Evolutionary conservation across 1,140 invertebrate genomes (phyloP).

Genomic region (Megalonaias nervosa): DNA sequence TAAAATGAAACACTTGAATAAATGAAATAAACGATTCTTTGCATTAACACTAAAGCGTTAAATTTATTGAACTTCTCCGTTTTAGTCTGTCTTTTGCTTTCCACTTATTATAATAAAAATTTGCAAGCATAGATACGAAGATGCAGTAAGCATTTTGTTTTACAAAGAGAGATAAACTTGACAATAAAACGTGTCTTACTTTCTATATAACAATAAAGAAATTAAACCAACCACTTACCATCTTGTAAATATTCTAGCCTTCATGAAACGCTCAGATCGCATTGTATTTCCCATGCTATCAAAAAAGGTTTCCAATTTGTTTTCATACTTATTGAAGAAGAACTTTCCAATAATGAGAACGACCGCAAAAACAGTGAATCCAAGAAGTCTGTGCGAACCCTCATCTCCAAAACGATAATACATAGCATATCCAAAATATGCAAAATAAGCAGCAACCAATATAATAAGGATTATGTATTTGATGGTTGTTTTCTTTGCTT

Average conservation of each 20-base stretch:
- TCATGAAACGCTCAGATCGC: background rate
- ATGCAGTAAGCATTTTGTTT: too few species aligned
- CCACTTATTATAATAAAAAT: too few species aligned
- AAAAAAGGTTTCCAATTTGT: conserved; percentile 5
- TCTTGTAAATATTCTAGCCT: conserved; percentile 5
- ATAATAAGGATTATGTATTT: too few species aligned
- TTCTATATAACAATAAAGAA: background rate
- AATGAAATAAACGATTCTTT: too few species aligned
- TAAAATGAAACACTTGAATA: too few species aligned
- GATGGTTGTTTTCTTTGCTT: too few species aligned
- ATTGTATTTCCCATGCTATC: background rate
- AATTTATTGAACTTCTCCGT: too few species aligned
- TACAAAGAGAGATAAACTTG: background rate
- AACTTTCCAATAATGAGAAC: conserved; percentile 19
- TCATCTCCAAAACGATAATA: conserved; percentile 55
- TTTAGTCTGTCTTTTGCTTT: too few species aligned
- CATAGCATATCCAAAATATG: conserved; percentile 27
- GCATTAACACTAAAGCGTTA: too few species aligned
- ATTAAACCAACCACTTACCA: conserved; percentile 7
- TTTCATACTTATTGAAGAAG: conserved; percentile 11
- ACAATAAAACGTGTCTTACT: background rate
- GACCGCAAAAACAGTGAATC: conserved; percentile 42
- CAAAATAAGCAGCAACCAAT: conserved; percentile 5
- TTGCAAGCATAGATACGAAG: too few species aligned
- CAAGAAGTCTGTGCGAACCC: conserved; percentile 53